Evolutionary conservation across 2,888 invertebrate species (phyloP).

Genomic region (Zygogramma bicolorata): DNA sequence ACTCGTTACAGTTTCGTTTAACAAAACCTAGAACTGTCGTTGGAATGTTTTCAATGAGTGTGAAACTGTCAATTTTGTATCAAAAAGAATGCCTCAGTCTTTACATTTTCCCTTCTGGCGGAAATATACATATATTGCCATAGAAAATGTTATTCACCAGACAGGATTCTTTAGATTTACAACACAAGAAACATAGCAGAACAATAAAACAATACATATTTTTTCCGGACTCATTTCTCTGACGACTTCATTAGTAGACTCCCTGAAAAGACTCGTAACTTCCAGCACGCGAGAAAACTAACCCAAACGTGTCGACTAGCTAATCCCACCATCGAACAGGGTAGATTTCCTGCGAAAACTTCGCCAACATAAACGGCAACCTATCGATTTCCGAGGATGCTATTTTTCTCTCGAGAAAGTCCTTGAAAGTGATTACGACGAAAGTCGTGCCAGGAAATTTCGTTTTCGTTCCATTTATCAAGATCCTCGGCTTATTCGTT

Average conservation of each 20-base stretch:
- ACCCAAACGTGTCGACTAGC: background rate
- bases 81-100: too few species aligned
- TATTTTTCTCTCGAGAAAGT: slow-evolving; percentile 4
- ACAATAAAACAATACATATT: too few species aligned
- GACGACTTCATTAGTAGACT: background rate
- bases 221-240: too few species aligned
- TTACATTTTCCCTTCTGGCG: too few species aligned
- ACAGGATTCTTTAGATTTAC: too few species aligned
- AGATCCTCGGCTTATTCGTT: background rate
- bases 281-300: background rate
- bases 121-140: too few species aligned
- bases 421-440: slow-evolving; percentile 13
- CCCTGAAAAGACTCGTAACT: background rate
- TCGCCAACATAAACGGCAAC: background rate
- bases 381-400: background rate
- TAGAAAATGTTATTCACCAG: too few species aligned
- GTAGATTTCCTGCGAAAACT: background rate
- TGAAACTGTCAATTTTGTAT: too few species aligned
- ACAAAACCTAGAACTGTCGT: too few species aligned
- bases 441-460: slow-evolving; percentile 18
- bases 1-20: too few species aligned
- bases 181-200: too few species aligned
- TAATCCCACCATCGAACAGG: background rate
- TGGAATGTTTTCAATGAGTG: too few species aligned
- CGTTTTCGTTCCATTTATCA: slow-evolving; percentile 23